Evolutionary conservation across 2,113 vertebrate species (phyloP).

Genomic region (Prunella fulvescens): DNA sequence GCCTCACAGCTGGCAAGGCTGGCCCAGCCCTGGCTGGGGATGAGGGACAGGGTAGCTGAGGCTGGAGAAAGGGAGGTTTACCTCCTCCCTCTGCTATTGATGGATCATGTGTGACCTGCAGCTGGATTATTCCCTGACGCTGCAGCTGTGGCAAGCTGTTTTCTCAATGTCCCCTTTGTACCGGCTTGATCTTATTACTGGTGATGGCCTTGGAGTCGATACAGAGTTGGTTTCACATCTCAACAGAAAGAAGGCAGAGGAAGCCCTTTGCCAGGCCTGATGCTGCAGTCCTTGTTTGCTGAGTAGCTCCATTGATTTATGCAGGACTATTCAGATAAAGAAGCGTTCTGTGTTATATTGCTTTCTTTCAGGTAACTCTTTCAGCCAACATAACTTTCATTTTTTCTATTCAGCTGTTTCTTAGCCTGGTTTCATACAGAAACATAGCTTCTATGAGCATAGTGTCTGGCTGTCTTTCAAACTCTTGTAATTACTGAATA

Average conservation of each 20-base stretch:
- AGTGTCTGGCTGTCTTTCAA: not conserved
- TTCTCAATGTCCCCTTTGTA: not conserved
- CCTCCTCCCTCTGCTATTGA: not conserved
- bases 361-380: not conserved
- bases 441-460: not conserved
- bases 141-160: not conserved
- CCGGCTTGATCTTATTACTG: conserved; percentile 18
- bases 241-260: not conserved
- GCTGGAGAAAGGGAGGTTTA: not conserved
- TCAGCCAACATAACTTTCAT: not conserved
- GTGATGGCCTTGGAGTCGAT: not conserved
- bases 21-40: not conserved
- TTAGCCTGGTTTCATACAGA: not conserved
- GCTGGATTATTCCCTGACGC: not conserved
- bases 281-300: not conserved
- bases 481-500: not conserved
- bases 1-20: not conserved
- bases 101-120: not conserved
- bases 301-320: conserved; percentile 1
- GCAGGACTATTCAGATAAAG: not conserved
- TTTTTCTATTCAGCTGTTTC: not conserved
- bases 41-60: not conserved
- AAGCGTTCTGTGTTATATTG: not conserved
- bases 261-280: not conserved
- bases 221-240: not conserved